Conservation (phyloP, 2,888 invertebrate genomes). For the Heteromurus nitidus region DNA sequence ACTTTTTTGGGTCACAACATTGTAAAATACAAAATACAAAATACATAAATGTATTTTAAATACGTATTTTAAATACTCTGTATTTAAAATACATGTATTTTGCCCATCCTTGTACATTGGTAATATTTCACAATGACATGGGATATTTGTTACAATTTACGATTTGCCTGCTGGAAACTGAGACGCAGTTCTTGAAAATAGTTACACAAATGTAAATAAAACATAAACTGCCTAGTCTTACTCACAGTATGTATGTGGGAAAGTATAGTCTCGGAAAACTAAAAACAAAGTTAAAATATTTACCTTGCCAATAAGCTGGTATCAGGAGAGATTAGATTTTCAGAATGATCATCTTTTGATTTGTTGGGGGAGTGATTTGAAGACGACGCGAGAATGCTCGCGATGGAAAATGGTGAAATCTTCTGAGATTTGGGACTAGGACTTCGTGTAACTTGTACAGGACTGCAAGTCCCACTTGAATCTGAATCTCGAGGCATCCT, state of each 20-base stretch:
- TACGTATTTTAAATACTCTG: too few species aligned
- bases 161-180: neutral
- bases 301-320: conserved; percentile 73
- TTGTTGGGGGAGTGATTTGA: conserved; percentile 70
- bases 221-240: too few species aligned
- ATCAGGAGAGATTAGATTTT: conserved; percentile 71
- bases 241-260: neutral
- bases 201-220: too few species aligned
- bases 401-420: conserved; percentile 73
- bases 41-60: too few species aligned
- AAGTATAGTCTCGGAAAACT: neutral
- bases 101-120: neutral
- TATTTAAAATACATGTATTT: neutral
- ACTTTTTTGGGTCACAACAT: too few species aligned
- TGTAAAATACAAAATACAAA: too few species aligned
- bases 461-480: conserved; percentile 73
- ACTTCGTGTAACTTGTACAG: conserved; percentile 73
- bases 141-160: neutral
- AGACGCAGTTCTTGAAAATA: too few species aligned
- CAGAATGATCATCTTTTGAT: conserved; percentile 69
- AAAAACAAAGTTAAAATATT: conserved; percentile 13
- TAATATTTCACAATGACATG: neutral
- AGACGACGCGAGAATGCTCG: conserved; percentile 73
- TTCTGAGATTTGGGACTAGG: conserved; percentile 73
- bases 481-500: conserved; percentile 72